Conservation (phyloP, 2,113 vertebrate genomes). For the Phaetusa simplex region DNA sequence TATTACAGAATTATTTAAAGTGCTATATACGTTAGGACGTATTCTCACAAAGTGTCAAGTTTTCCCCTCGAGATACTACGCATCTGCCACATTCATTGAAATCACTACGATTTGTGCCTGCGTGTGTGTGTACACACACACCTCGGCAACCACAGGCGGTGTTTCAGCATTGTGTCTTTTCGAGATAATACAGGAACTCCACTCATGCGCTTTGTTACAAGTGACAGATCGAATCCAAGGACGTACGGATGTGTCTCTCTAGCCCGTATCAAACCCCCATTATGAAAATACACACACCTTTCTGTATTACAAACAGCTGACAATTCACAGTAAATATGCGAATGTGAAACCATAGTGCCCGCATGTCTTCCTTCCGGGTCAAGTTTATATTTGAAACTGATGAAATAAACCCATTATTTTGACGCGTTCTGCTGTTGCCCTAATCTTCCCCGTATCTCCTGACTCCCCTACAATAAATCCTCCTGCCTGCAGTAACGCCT, state of each 20-base stretch:
- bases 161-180: neutral
- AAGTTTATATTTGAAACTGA: neutral
- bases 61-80: neutral
- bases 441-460: neutral
- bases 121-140: accelerated
- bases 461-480: neutral
- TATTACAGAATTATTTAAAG: neutral
- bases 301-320: neutral
- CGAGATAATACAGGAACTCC: neutral
- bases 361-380: neutral
- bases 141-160: accelerated
- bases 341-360: neutral
- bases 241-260: neutral
- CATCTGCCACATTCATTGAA: neutral
- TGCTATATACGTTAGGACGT: neutral
- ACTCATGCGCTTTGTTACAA: neutral
- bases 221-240: accelerated
- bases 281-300: neutral
- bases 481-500: neutral
- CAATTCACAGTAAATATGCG: neutral
- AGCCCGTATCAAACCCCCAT: neutral
- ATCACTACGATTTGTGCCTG: neutral
- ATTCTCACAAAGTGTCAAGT: neutral
- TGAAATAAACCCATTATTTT: neutral
- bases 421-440: neutral